These are phyloP conservation scores for Belonocnema kinseyi DNA, from an alignment of 1,140 invertebrate species.

Conservation along the genomic window DNA sequence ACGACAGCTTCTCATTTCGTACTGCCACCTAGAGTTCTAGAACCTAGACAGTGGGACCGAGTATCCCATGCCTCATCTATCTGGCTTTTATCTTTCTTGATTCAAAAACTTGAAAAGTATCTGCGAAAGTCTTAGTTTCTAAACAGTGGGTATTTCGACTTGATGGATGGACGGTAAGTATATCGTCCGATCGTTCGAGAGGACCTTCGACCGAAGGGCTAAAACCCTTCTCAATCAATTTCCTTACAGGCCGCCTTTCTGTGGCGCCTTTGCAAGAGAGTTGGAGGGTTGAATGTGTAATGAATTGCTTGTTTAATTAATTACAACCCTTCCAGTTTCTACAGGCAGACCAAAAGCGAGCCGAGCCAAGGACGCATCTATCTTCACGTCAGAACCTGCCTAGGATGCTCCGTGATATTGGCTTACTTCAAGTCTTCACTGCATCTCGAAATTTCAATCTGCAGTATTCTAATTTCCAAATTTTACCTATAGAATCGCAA, in stretches of 20 bases:
- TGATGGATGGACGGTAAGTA: background rate
- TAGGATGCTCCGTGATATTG: background rate
- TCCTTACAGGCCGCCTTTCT: conserved; percentile 68
- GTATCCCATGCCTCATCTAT: background rate
- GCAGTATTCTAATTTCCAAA: background rate
- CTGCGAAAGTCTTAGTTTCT: background rate
- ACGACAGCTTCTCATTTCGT: conserved; percentile 71
- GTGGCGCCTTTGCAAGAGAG: conserved; percentile 55
- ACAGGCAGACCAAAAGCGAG: conserved; percentile 51
- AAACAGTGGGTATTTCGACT: background rate
- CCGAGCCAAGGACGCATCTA: conserved; percentile 61
- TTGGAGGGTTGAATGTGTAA: conserved; percentile 73
- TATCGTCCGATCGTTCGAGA: conserved; percentile 47
- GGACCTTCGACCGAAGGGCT: conserved; percentile 45
- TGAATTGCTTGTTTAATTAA: conserved; percentile 77
- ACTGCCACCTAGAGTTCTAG: conserved; percentile 45
- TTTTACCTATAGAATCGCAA: background rate
- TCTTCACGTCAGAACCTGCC: conserved; percentile 49
- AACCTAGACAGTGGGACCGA: background rate
- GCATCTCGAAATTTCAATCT: background rate
- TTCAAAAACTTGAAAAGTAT: background rate
- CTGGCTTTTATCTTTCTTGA: background rate
- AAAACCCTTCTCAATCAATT: conserved; percentile 74
- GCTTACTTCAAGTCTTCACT: conserved; percentile 34
- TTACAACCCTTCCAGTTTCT: conserved; percentile 70